A percentile compares a stretch with the other conserved stretches of the same genome.
Conservation (phyloP, 2,797 vertebrate genomes). For the Myotis vivesi region DNA sequence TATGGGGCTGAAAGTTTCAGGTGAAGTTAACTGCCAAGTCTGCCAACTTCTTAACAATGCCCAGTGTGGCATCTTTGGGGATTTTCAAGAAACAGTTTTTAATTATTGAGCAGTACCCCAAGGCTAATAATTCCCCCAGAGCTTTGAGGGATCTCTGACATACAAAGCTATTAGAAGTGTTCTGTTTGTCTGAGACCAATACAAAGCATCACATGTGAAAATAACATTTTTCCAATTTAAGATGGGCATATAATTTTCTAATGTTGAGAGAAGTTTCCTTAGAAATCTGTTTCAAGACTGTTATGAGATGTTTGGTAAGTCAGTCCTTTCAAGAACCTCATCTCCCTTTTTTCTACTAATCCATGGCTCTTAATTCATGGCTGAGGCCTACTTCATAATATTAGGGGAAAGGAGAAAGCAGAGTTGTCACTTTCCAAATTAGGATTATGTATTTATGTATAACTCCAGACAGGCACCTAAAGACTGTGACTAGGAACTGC, state of each 20-base stretch:
- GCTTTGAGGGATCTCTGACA: slow-evolving; percentile 12
- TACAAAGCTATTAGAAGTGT: slow-evolving; percentile 44
- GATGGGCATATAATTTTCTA: slow-evolving; percentile 10
- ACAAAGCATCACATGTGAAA: not conserved
- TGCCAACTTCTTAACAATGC: slow-evolving; percentile 75
- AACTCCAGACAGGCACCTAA: not conserved
- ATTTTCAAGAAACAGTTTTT: slow-evolving; percentile 66
- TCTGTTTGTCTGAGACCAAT: slow-evolving; percentile 45
- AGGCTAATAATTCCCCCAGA: slow-evolving; percentile 67
- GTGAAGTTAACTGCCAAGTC: slow-evolving; percentile 59
- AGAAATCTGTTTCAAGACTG: slow-evolving; percentile 4
- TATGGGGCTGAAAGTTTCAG: slow-evolving; percentile 62
- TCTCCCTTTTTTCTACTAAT: not conserved
- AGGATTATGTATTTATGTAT: slow-evolving; percentile 29
- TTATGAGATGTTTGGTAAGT: not conserved
- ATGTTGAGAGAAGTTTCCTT: slow-evolving; percentile 39
- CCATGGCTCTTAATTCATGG: not conserved
- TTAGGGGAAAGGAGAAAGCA: not conserved
- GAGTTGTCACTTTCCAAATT: not conserved
- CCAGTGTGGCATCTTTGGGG: slow-evolving; percentile 60
- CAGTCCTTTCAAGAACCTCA: not conserved
- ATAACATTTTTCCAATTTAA: slow-evolving; percentile 29
- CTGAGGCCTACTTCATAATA: not conserved
- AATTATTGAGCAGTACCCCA: slow-evolving; percentile 62
- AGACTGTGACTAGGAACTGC: not conserved